phyloP scores from a whole-genome alignment of 2,797 vertebrate genomes.

The Sebastes melanostomus region DNA sequence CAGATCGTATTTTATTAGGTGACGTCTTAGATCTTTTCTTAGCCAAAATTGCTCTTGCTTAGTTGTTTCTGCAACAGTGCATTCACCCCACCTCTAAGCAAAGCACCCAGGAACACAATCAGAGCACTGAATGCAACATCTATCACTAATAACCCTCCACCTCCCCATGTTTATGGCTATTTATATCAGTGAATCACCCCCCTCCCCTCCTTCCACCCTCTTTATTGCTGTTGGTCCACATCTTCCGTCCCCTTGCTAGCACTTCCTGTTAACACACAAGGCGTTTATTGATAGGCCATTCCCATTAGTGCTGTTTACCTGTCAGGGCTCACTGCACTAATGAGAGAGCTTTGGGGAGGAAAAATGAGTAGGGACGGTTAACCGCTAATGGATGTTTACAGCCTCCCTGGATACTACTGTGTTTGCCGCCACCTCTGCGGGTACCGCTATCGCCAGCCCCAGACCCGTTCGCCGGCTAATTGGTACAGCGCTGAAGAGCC shows the following conservation, averaged over 20 bases:
- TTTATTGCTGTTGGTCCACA: conserved; percentile 50
- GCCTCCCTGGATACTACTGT: conserved; percentile 74
- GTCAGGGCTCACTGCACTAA: conserved; percentile 90
- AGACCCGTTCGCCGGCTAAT: conserved; percentile 73
- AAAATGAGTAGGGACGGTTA: conserved; percentile 90
- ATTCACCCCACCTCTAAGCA: conserved; percentile 4
- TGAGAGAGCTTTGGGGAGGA: conserved; percentile 92
- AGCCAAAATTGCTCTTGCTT: conserved; percentile 12
- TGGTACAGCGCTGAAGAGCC: conserved; percentile 72
- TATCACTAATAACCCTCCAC: conserved; percentile 60
- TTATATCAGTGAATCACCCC: conserved; percentile 74
- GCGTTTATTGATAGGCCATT: conserved; percentile 92
- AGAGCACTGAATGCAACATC: conserved; percentile 35
- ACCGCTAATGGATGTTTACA: conserved; percentile 94
- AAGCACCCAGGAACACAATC: conserved; percentile 32
- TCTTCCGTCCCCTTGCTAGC: conserved; percentile 65
- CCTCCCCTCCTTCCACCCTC: conserved; percentile 26
- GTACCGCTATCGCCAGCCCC: conserved; percentile 62
- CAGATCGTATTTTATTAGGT: conserved; percentile 42
- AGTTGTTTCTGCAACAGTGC: conserved; percentile 12
- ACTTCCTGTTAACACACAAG: conserved; percentile 86
- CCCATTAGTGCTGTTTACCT: conserved; percentile 94
- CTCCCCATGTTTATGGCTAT: conserved; percentile 76
- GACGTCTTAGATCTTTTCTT: conserved; percentile 43
- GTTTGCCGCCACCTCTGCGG: conserved; percentile 59